Conservation (phyloP, 2,888 invertebrate species). For the Teleogryllus oceanicus region DNA sequence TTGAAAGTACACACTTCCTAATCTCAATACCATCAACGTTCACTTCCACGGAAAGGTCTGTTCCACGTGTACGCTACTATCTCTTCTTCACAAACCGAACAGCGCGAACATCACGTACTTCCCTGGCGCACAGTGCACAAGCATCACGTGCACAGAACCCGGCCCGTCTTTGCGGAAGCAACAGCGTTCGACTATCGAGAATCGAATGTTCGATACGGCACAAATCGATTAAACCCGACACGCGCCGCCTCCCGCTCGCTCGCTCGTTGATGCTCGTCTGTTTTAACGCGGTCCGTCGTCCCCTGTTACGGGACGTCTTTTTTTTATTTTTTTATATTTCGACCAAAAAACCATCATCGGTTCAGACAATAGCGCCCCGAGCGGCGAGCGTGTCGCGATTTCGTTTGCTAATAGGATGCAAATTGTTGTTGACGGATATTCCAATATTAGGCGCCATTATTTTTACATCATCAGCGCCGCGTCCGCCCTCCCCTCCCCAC, state of each 20-base stretch:
- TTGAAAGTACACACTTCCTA: too few species aligned
- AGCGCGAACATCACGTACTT: too few species aligned
- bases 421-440: constrained; percentile 24
- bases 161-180: too few species aligned
- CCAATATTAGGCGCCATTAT: constrained; percentile 21
- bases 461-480: constrained; percentile 22
- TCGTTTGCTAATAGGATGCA: constrained; percentile 19
- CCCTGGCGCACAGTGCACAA: too few species aligned
- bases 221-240: constrained; percentile 1
- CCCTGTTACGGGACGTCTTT: background rate
- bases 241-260: background rate
- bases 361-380: background rate
- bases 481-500: background rate
- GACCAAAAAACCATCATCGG: background rate
- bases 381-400: background rate
- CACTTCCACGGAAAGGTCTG: too few species aligned
- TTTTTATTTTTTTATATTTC: constrained; percentile 10
- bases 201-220: background rate
- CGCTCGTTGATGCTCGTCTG: constrained; percentile 10
- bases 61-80: too few species aligned
- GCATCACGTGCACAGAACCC: too few species aligned
- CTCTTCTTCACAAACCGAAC: too few species aligned
- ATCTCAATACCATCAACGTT: too few species aligned
- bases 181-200: background rate
- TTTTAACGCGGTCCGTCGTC: background rate